Conservation (phyloP, 2,888 invertebrate genomes). For the Spialia ferax region DNA sequence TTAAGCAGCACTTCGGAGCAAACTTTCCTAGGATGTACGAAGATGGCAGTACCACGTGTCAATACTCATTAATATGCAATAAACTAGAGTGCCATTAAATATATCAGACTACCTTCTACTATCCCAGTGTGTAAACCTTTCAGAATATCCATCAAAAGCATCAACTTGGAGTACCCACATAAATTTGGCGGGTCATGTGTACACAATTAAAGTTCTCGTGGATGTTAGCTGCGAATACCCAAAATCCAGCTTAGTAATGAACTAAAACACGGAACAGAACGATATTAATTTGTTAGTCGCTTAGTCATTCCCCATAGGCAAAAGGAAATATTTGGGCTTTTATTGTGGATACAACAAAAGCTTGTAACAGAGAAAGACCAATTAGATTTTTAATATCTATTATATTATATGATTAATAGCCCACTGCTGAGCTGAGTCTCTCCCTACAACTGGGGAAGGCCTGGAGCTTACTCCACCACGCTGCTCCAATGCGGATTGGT, state of each 20-base stretch:
- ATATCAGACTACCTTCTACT: not conserved
- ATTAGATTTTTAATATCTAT: not conserved
- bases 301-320: constrained; percentile 43
- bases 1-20: no score
- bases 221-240: constrained; percentile 26
- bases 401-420: no score
- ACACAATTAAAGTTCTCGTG: constrained; percentile 68
- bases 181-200: constrained; percentile 65
- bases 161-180: constrained; percentile 37
- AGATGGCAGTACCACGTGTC: not conserved
- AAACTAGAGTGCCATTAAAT: not conserved
- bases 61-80: not conserved
- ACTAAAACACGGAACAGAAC: constrained; percentile 45
- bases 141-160: constrained; percentile 21
- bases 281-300: constrained; percentile 49
- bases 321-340: not conserved
- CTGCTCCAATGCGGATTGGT: no score
- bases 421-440: no score
- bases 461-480: no score
- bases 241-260: constrained; percentile 45
- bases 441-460: no score
- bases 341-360: not conserved
- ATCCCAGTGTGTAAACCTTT: constrained; percentile 18
- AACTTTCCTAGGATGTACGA: not conserved
- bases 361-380: not conserved